Conservation (phyloP, 2,797 vertebrate genomes). For the Hoplostethus mediterraneus region DNA sequence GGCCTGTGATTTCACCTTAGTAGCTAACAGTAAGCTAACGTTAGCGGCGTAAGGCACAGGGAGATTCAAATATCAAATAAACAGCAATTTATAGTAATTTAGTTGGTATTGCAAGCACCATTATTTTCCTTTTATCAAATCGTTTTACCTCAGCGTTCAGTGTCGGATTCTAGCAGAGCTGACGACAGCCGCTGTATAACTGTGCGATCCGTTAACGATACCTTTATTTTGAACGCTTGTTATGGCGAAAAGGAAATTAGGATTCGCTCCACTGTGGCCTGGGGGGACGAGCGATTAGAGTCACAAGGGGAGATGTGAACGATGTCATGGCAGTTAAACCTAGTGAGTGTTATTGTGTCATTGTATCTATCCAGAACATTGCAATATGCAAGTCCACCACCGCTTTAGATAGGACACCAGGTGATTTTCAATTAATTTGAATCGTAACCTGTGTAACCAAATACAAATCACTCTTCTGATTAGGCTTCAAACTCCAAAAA, state of each 20-base stretch:
- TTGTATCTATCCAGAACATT: not conserved
- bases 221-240: not conserved
- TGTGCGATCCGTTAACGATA: constrained; percentile 31
- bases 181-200: constrained; percentile 43
- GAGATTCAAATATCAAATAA: not conserved
- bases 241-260: not conserved
- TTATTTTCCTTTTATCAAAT: not conserved
- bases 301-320: not conserved
- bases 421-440: not conserved
- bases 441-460: fast-evolving
- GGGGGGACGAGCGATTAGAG: no score
- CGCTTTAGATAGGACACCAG: not conserved
- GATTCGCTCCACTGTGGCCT: not conserved
- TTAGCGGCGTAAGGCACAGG: not conserved
- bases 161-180: constrained; percentile 61
- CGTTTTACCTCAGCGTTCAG: constrained; percentile 68
- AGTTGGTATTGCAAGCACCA: not conserved
- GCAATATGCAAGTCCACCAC: not conserved
- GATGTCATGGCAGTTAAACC: not conserved
- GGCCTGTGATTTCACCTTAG: constrained; percentile 52
- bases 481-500: not conserved
- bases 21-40: constrained; percentile 42
- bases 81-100: fast-evolving
- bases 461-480: not conserved
- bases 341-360: not conserved